phyloP scores from a whole-genome alignment of 2,113 vertebrate species.

The Nesoenas mayeri region DNA sequence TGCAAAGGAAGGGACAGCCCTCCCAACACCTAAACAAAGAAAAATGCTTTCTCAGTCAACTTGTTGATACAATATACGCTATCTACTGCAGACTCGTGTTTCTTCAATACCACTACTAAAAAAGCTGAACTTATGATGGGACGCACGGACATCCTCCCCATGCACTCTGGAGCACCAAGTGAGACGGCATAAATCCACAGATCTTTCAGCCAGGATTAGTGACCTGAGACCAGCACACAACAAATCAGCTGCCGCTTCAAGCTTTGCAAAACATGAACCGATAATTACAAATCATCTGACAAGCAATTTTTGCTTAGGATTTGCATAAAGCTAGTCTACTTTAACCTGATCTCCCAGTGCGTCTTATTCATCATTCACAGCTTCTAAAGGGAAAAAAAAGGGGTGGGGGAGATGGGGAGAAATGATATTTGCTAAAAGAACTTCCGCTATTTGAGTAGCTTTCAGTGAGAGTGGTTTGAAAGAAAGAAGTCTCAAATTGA shows the following conservation, averaged over 20 bases:
- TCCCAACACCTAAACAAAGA: neutral
- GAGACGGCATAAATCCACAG: neutral
- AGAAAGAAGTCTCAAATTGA: neutral
- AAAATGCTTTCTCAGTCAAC: neutral
- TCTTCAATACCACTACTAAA: neutral
- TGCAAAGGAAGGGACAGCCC: neutral
- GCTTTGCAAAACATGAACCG: neutral
- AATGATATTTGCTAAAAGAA: neutral
- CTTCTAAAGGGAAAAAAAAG: neutral
- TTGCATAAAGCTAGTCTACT: neutral
- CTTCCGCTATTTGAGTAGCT: neutral
- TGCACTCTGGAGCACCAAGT: fast-evolving
- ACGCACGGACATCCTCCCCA: fast-evolving
- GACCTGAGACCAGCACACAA: neutral
- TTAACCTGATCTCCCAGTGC: neutral
- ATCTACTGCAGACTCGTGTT: neutral
- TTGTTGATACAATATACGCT: neutral
- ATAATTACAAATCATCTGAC: neutral
- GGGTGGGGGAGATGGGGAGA: neutral
- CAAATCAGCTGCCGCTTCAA: neutral
- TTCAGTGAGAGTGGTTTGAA: neutral
- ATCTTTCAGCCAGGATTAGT: neutral
- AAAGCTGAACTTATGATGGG: fast-evolving
- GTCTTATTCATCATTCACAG: neutral
- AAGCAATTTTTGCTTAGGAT: neutral